Base-by-base conservation (phyloP, 2,888 invertebrate species). In the Drosophila maculinotata region DNA sequence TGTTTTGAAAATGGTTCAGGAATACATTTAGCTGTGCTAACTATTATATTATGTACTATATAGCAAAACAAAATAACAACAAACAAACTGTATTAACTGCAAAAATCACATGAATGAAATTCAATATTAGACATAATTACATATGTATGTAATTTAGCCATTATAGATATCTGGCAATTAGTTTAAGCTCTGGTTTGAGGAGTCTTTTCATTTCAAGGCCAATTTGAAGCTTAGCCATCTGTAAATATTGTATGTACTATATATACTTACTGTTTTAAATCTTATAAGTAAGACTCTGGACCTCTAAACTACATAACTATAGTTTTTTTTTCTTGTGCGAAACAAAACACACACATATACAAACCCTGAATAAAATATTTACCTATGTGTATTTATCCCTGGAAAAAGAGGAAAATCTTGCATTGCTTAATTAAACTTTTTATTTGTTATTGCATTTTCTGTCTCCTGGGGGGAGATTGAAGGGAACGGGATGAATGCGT, bases 1-100 rank as follows among this genome's bases (percentile, higher is more conserved):
- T 26, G 17, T 38, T 45, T 33, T 44, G 38, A 38, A 62, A 63
- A 63, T 60, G 87, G 85, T 81, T 82, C 83, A 85, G 85, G 87
- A 87, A 87, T 79, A 62, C 59, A 54, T 64, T 78, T 84, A 87
- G 82, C 87, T 82, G 85, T 75, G 87, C 85, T 82, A 84, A 84
- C 31, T 28, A 6, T 42, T 31, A 38, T 53, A 35, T 17, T 30
- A 10, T 39, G 17, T 35, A 41, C 28, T 44, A 54, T 23, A 35
- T 28, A 60, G 42, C 15, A 23, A 23, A 23, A 31, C 20, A 20
- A 8, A 15, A 15, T n/a, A n/a, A n/a, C n/a, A 12, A 26, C 17
- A 53, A 10, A 31, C 14, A 25, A n/a, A n/a, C n/a, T 14, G 47
- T 30, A 23, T 38, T 23, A 39, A 35, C 28, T 38, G 9, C 25